Base-by-base conservation (phyloP, 2,113 vertebrate genomes). In the Excalfactoria chinensis region DNA sequence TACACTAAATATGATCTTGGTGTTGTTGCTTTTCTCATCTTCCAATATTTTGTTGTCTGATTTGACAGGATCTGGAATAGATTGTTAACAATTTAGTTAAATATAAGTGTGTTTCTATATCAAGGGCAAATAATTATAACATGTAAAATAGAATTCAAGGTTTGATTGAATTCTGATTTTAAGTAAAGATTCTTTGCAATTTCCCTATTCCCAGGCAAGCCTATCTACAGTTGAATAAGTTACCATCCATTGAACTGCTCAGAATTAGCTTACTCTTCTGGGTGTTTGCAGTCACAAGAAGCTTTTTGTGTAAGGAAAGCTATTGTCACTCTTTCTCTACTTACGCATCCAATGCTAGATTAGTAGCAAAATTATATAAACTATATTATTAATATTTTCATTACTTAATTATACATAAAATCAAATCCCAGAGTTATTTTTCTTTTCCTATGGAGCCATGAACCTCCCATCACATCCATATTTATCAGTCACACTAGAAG, bases 381-480 rank as follows among this genome's bases (percentile, higher is more conserved):
- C 9, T 1, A 51, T 87, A 89, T 90, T 89, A 77, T 77, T 64
- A 85, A 48, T 87, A 93, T 80, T 96, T 92, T 88, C 78, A 43
- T 87, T 87, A 37, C 48, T 90, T 96, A 85, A 83, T 92, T 92
- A 87, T 91, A 87, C 60, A 58, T 37, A 62, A 86, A 89, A 85
- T 89, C 63, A 95, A 89, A 85, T 85, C 89, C 77, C 93, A 66
- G 43, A 41, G 68, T 59, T 56, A 22, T 60, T 37, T 25, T 86
- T 90, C 81, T 63, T 79, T 81, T 79, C 18, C 63, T 82, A 2
- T 68, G 60, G 84, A 96, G 75, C 82, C 94, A 44, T 71, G 94
- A 85, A 83, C 68, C 64, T 91, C 81, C 72, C 72, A 68, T 89
- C 87, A 81, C 89, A 95, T 96, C 79, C 91, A 96, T 96, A 95